Conservation (phyloP, 92 coral and sea anemone species). For the Porites rus region DNA sequence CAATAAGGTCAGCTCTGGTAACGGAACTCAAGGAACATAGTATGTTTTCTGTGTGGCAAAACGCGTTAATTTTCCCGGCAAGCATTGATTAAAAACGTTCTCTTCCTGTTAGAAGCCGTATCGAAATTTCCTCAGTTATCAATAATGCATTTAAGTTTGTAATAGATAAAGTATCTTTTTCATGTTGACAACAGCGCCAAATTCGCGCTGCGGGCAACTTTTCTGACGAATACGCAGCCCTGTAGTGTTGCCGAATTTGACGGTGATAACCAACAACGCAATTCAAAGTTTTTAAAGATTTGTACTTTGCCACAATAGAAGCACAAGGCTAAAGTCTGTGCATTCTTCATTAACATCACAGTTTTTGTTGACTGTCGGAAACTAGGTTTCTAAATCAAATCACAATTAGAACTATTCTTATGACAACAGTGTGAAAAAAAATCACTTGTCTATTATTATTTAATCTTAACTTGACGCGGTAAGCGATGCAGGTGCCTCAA, state of each 20-base stretch:
- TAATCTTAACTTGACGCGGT: conserved; percentile 66
- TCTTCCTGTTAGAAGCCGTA: conserved; percentile 30
- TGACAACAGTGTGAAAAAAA: conserved; percentile 70
- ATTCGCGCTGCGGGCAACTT: background rate
- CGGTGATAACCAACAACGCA: conserved; percentile 10
- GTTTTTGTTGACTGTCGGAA: conserved; percentile 64
- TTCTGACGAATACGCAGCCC: background rate
- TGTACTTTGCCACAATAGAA: conserved; percentile 29
- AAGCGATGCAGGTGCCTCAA: conserved; percentile 61
- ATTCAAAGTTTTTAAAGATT: conserved; percentile 27
- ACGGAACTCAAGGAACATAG: background rate
- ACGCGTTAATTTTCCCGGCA: conserved; percentile 48
- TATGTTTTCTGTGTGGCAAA: conserved; percentile 26
- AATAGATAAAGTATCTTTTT: background rate
- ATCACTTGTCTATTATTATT: conserved; percentile 53
- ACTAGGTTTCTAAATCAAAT: conserved; percentile 62
- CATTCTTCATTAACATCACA: conserved; percentile 50
- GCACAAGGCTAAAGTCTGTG: conserved; percentile 39
- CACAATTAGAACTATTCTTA: conserved; percentile 73
- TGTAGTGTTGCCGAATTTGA: background rate
- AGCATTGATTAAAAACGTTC: conserved; percentile 27
- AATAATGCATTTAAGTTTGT: conserved; percentile 28
- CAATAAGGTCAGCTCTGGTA: background rate
- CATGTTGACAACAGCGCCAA: background rate
- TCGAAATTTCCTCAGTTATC: conserved; percentile 23